Percentiles rank a stretch among this genome's conserved stretches.
Conservation (phyloP, 2,888 invertebrate species). For the Aleiodes leptofemur region DNA sequence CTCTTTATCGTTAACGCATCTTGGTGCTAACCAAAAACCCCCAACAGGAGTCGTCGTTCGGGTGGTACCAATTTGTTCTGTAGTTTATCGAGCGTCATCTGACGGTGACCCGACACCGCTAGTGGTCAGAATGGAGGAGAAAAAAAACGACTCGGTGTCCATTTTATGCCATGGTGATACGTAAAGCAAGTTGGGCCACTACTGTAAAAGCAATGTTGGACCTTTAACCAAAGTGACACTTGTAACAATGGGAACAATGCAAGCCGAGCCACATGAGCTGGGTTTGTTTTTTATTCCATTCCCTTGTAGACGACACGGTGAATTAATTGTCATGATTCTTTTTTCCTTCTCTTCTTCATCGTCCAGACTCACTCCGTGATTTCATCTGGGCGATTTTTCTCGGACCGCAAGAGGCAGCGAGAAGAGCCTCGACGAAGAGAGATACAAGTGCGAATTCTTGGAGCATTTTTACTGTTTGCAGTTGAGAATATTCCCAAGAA, state of each 20-base stretch:
- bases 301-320: conserved; percentile 66
- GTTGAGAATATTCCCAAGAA: conserved; percentile 2
- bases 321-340: conserved; percentile 73
- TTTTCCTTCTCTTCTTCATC: conserved; percentile 53
- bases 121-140: conserved; percentile 23
- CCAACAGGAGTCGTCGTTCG: conserved; percentile 69
- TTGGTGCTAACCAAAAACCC: conserved; percentile 58
- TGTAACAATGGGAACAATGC: conserved; percentile 74
- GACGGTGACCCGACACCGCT: conserved; percentile 73
- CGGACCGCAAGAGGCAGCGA: conserved; percentile 48
- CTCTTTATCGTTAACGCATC: conserved; percentile 60
- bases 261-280: conserved; percentile 55
- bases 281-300: conserved; percentile 71
- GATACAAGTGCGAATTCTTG: background rate
- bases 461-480: background rate
- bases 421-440: no score
- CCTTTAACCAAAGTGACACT: conserved; percentile 70
- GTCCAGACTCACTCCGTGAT: conserved; percentile 60
- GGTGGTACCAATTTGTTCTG: conserved; percentile 75
- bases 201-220: conserved; percentile 33
- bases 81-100: conserved; percentile 74
- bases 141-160: conserved; percentile 17
- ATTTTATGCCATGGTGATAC: conserved; percentile 11
- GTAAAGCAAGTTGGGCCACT: conserved; percentile 4
- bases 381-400: conserved; percentile 73